Evolutionary conservation across 2,113 vertebrate genomes (phyloP).

Genomic region (Nycticryphes semicollaris): DNA sequence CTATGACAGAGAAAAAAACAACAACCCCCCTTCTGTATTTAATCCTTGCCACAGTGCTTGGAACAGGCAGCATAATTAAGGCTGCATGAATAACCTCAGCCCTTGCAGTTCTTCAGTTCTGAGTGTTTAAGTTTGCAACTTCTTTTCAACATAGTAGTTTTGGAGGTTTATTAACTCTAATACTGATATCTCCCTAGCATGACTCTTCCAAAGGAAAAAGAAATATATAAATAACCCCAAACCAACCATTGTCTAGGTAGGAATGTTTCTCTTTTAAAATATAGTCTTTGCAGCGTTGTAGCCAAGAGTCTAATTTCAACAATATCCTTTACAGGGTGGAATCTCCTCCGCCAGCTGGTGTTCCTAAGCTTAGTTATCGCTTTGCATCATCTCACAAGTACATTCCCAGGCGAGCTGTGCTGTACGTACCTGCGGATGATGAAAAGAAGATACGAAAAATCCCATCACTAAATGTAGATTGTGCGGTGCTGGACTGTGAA

Average conservation of each 20-base stretch:
- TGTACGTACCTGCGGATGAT: conserved; percentile 94
- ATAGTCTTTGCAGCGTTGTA: not conserved
- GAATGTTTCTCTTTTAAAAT: not conserved
- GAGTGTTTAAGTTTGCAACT: not conserved
- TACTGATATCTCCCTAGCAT: not conserved
- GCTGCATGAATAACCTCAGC: not conserved
- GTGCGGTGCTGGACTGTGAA: conserved; percentile 94
- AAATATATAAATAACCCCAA: not conserved
- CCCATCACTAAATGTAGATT: conserved; percentile 87
- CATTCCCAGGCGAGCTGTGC: conserved; percentile 89
- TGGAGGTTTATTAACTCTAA: not conserved
- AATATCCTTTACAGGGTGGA: conserved; percentile 62
- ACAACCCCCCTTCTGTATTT: not conserved
- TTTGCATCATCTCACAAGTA: conserved; percentile 77
- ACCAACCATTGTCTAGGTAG: not conserved
- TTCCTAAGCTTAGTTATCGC: conserved; percentile 25
- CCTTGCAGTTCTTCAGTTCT: not conserved
- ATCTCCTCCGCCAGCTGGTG: not conserved
- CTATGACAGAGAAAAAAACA: not conserved
- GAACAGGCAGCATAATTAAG: fast-evolving
- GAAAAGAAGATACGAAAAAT: conserved; percentile 94
- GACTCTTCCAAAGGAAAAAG: not conserved
- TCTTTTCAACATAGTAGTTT: not conserved
- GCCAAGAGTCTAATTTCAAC: conserved; percentile 1
- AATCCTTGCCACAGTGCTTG: not conserved